Percentiles rank a stretch among this genome's conserved stretches.
phyloP scores from a whole-genome alignment of 1,140 invertebrate genomes.

The Anastrepha ludens region DNA sequence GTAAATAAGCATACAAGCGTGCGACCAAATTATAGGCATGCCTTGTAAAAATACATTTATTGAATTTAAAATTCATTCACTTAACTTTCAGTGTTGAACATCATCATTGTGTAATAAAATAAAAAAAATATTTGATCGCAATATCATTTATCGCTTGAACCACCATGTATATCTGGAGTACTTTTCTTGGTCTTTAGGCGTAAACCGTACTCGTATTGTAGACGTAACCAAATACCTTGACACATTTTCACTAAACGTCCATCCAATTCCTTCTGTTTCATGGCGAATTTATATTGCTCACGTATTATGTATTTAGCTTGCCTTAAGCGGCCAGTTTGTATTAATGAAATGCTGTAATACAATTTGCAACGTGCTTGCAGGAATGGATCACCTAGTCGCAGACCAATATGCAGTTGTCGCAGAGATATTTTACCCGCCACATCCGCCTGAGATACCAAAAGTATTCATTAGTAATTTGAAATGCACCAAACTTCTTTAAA shows the following conservation, averaged over 20 bases:
- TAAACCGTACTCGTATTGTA: conserved; percentile 78
- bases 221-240: conserved; percentile 87
- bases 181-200: conserved; percentile 35
- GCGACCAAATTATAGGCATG: no score
- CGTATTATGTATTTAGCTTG: conserved; percentile 81
- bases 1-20: no score
- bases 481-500: conserved; percentile 18
- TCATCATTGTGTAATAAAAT: no score
- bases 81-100: no score
- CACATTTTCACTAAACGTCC: conserved; percentile 85
- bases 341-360: conserved; percentile 89
- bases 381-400: conserved; percentile 86
- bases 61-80: no score
- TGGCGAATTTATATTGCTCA: conserved; percentile 79
- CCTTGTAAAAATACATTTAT: no score
- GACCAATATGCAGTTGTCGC: conserved; percentile 86
- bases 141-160: background rate
- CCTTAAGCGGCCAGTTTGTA: conserved; percentile 84
- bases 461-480: conserved; percentile 55
- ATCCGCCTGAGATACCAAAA: conserved; percentile 80
- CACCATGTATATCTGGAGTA: background rate
- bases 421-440: conserved; percentile 91
- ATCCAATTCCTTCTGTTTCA: conserved; percentile 75
- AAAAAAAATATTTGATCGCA: background rate
- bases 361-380: conserved; percentile 86